Base-by-base conservation (phyloP, 2,113 vertebrate species). In the Aegypius monachus region DNA sequence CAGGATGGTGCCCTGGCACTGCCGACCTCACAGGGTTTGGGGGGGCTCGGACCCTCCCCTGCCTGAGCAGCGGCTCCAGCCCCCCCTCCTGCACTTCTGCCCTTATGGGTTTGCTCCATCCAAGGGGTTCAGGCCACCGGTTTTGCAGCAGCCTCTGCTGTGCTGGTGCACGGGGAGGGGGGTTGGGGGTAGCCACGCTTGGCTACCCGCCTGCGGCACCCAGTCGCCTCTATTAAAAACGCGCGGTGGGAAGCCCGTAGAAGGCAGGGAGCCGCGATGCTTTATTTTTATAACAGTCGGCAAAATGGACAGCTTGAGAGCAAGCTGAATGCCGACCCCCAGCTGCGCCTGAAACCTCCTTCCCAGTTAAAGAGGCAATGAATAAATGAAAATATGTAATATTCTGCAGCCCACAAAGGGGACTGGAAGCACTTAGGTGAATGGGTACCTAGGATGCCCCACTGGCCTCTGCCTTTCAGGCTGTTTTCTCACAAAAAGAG, bases 221-320 rank as follows among this genome's bases (percentile, higher is more conserved):
- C 66, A 8, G 52, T 21, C 3, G 5, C 12, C 38, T 11, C 31
- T 11, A 1, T 10, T 11, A 9, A 29, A 80, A 74, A 9, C 7
- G 1, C 0, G 0, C 3, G 2, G 22, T 6, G 59, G 82, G 74
- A 31, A 48, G 43, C n/a, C 85, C 9, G 0, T 26, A 3, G 78
- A 21, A 25, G 48, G 81, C 74, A 13, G 42, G 63, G 43, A 71
- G 55, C 74, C 10, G 2, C 5, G 5, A 0, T 0, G 63, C 14
- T 71, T 45, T 25, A 5, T 42, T 62, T 38, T 58, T 50, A 0
- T 7, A 29, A 2, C 79, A 86, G 38, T 13, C 86, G 74, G 94
- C 75, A 43, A 58, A 83, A 83, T 3, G 10, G 73, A 3, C 31
- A 66, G 84, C 18, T 7, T 3, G 93, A 53, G 87, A 86, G 50